Conservation (phyloP, 2,113 vertebrate species). For the Riparia riparia region DNA sequence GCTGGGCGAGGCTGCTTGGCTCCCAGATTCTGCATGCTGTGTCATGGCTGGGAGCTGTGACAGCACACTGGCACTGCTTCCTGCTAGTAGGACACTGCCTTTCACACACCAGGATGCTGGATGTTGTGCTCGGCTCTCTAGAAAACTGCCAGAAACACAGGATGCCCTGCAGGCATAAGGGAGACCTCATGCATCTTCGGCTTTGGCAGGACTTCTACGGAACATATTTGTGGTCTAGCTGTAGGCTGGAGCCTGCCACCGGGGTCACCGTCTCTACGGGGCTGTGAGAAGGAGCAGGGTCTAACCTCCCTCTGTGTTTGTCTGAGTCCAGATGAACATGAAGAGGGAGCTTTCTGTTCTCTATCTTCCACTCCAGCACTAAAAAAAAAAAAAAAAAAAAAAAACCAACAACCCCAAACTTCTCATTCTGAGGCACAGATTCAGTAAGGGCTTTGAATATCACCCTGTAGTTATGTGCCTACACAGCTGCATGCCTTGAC, state of each 20-base stretch:
- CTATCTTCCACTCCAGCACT: background rate
- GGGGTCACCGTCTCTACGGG: background rate
- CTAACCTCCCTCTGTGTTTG: background rate
- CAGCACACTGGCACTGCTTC: background rate
- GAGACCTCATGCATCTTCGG: background rate
- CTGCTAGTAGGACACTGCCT: background rate
- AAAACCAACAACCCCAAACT: too few relatives aligned
- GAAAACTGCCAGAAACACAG: background rate
- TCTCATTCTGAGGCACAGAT: background rate
- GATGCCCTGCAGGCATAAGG: background rate
- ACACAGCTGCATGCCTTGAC: background rate
- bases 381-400: background rate
- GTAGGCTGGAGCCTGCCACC: background rate
- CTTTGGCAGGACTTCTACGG: background rate
- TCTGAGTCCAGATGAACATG: slow-evolving; percentile 30
- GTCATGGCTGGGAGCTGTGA: background rate
- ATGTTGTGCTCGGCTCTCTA: background rate
- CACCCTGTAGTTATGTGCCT: slow-evolving; percentile 23
- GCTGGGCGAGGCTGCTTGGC: background rate
- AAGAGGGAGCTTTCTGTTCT: slow-evolving; percentile 43
- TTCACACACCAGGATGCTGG: background rate
- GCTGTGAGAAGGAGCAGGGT: slow-evolving; percentile 25
- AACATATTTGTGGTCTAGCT: background rate
- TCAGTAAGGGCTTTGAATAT: slow-evolving; percentile 22
- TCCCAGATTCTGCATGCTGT: background rate